Evolutionary conservation across 2,888 invertebrate species (phyloP).

Genomic region (Chouioia cunea): DNA sequence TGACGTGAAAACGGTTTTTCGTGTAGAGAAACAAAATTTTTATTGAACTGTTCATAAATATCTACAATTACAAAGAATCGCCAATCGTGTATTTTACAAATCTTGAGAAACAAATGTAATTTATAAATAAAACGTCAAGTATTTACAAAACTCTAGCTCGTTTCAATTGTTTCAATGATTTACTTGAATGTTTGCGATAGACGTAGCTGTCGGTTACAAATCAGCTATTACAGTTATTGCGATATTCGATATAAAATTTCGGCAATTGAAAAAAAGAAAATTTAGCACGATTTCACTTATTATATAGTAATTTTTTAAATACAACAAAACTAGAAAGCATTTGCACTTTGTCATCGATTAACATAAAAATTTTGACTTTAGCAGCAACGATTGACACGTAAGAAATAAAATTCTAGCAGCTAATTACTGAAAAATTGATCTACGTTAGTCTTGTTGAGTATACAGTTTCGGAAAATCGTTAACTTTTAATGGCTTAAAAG

Average conservation of each 20-base stretch:
- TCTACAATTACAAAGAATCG: conserved; percentile 51
- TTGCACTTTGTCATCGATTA: conserved; percentile 32
- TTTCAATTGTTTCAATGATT: conserved; percentile 24
- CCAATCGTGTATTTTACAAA: conserved; percentile 48
- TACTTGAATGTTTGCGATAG: conserved; percentile 16
- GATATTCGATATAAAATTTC: conserved; percentile 34
- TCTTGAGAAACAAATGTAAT: conserved; percentile 35
- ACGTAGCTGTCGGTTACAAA: conserved; percentile 10
- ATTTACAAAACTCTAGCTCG: conserved; percentile 51
- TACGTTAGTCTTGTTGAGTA: conserved; percentile 8
- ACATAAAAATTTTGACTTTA: conserved; percentile 21
- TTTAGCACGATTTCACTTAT: conserved; percentile 7
- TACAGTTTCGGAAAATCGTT: conserved; percentile 16
- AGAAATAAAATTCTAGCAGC: conserved; percentile 18
- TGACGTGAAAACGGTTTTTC: too few species aligned
- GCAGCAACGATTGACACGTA: conserved; percentile 12
- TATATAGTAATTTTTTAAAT: neutral
- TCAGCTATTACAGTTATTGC: conserved; percentile 9
- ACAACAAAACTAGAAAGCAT: conserved; percentile 23
- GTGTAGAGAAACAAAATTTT: conserved; percentile 38
- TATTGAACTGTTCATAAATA: conserved; percentile 50
- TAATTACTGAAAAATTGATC: conserved; percentile 9
- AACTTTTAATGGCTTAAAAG: conserved; percentile 9
- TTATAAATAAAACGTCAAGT: conserved; percentile 44
- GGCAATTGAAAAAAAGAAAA: conserved; percentile 4